Base-by-base conservation (phyloP, 2,113 vertebrate genomes). In the Siniperca chuatsi region DNA sequence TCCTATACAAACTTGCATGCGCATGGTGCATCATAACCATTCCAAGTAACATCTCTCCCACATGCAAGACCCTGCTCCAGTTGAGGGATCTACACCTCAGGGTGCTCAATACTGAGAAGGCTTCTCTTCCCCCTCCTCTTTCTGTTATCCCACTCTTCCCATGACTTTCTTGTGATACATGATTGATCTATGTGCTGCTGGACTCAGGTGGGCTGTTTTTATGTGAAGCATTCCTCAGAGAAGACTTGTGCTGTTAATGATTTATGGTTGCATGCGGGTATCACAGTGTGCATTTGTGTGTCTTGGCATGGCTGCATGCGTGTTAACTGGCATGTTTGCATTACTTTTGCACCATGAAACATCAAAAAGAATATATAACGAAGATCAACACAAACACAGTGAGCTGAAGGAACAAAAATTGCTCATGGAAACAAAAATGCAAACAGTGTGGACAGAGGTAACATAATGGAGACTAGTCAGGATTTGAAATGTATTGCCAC, bases 171-270 rank as follows among this genome's bases (percentile, higher is more conserved):
- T 89, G 58, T 92, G 91, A 90, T 90, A 88, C 84, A 83, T 92
- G 90, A 94, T 93, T 94, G 94, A 95, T 95, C 89, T 92, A 4
- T 89, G 82, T 82, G 89, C 91, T 75, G 90, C 85, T 42, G 82
- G 91, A 93, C 93, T 93, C 92, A 92, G 92, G 91, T 91, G 92
- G 82, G 89, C 93, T 90, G 86, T 93, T 92, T 92, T 92, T 88
- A 92, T 92, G 75, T 40, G 44, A 86, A 84, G 87, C 85, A 72
- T 89, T 93, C 91, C 85, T 91, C 87, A 81, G 66, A 83, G 79
- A 92, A 88, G 87, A 85, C 90, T 87, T 73, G 78, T 62, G 90
- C 76, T 89, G 87, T 94, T 82, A 93, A 95, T 94, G 85, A 95
- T 95, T 93, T 90, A 95, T 95, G 66, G 78, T 80, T 70, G 71